These are phyloP conservation scores for Melanotaenia duboulayi DNA, from an alignment of 2,113 vertebrate genomes.

Conservation along the genomic window DNA sequence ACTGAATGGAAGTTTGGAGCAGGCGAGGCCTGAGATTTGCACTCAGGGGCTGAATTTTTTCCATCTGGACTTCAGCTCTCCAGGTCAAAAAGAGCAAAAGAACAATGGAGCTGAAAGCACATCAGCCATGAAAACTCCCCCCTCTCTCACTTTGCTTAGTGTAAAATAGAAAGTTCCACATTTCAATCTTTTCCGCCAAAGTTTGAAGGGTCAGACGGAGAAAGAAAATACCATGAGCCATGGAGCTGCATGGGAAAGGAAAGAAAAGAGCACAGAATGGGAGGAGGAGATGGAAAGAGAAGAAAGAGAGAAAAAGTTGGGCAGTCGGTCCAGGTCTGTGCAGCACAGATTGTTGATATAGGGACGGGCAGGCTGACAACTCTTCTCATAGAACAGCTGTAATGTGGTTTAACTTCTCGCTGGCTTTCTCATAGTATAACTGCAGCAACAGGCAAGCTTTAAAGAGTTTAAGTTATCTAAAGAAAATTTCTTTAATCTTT, in stretches of 20 bases:
- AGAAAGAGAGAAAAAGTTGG: constrained; percentile 58
- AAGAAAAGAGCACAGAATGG: constrained; percentile 43
- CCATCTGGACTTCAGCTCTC: constrained; percentile 64
- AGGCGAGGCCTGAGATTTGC: constrained; percentile 52
- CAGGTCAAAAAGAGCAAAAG: constrained; percentile 49
- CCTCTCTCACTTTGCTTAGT: constrained; percentile 10
- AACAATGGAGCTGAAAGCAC: constrained; percentile 65
- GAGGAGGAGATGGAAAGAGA: constrained; percentile 66
- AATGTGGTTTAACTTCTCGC: constrained; percentile 58
- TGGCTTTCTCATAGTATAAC: constrained; percentile 49
- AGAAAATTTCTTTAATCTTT: neutral
- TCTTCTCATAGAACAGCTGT: constrained; percentile 68
- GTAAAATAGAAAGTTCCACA: constrained; percentile 71
- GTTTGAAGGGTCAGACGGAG: constrained; percentile 59
- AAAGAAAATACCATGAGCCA: constrained; percentile 56
- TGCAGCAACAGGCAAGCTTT: constrained; percentile 30
- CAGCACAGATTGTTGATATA: constrained; percentile 66
- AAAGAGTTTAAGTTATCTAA: constrained; percentile 7
- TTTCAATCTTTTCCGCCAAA: constrained; percentile 49
- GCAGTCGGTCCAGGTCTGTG: constrained; percentile 63
- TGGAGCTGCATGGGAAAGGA: constrained; percentile 33
- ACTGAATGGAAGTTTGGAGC: constrained; percentile 38
- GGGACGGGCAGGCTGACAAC: constrained; percentile 62
- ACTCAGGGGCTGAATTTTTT: constrained; percentile 54
- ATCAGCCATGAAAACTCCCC: constrained; percentile 34